Evolutionary conservation across 2,888 invertebrate genomes (phyloP).

Genomic region (Pyrrhosoma nymphula): DNA sequence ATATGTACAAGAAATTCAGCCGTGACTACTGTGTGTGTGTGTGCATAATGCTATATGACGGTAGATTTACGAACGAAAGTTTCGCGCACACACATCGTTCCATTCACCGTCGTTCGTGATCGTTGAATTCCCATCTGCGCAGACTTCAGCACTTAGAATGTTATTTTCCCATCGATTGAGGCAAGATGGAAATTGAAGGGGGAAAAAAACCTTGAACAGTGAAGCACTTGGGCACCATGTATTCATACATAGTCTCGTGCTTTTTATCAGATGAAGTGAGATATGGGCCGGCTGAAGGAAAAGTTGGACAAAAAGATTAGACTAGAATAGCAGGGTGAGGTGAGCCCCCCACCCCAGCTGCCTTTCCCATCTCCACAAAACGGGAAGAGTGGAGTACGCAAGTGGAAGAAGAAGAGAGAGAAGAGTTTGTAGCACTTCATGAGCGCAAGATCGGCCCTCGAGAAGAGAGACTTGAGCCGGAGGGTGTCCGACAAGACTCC

Average conservation of each 20-base stretch:
- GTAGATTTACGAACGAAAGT: no score
- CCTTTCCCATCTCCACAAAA: not conserved
- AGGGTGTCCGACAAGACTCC: not conserved
- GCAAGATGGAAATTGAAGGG: not conserved
- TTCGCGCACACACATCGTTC: no score
- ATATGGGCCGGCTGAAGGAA: not conserved
- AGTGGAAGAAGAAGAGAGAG: not conserved
- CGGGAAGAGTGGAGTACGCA: not conserved
- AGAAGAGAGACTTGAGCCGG: conserved; percentile 2
- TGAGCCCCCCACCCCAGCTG: not conserved
- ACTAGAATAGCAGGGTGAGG: not conserved
- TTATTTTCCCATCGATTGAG: no score
- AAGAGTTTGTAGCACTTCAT: not conserved
- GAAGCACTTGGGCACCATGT: not conserved
- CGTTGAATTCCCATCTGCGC: no score
- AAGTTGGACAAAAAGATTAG: conserved; percentile 10
- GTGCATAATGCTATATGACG: no score
- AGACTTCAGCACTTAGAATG: no score
- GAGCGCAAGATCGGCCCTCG: not conserved
- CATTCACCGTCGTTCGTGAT: no score
- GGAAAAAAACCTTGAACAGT: not conserved
- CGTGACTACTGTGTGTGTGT: no score
- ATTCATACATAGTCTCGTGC: no score
- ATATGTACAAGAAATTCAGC: no score
- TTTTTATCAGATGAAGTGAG: no score